Conservation (phyloP, 2,113 vertebrate species). For the Oreocharis arfaki region DNA sequence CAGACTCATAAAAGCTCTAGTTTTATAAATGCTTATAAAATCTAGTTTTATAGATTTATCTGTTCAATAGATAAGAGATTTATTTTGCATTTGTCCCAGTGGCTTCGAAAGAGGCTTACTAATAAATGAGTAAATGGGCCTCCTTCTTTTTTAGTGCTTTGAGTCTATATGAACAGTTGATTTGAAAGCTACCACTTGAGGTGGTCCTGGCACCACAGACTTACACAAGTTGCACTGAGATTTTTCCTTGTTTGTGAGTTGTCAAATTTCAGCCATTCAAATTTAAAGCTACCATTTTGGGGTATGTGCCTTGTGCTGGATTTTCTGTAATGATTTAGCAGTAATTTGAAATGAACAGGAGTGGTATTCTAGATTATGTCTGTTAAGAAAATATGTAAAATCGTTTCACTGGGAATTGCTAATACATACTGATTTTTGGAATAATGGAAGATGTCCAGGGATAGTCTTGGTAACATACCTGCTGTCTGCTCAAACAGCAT, state of each 20-base stretch:
- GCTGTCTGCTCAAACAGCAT: background rate
- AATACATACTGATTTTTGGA: background rate
- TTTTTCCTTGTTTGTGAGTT: background rate
- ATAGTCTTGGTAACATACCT: background rate
- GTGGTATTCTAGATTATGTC: background rate
- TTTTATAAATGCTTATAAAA: background rate
- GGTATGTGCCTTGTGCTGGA: background rate
- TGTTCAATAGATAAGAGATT: background rate
- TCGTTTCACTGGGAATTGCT: background rate
- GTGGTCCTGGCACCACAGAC: background rate
- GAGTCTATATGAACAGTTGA: background rate
- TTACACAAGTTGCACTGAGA: background rate
- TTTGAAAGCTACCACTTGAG: background rate
- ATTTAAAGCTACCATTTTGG: background rate
- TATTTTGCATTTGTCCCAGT: background rate
- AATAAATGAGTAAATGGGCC: conserved; percentile 36
- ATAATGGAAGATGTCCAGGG: background rate
- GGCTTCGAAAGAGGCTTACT: conserved; percentile 22
- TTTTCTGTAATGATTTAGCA: background rate
- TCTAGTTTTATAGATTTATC: background rate
- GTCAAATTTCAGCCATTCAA: background rate
- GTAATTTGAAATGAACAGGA: background rate
- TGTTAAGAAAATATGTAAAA: background rate
- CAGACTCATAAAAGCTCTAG: background rate
- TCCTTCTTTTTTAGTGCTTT: conserved; percentile 44